Base-by-base conservation (phyloP, 2,888 invertebrate species). In the Polyommatus iphigenia region DNA sequence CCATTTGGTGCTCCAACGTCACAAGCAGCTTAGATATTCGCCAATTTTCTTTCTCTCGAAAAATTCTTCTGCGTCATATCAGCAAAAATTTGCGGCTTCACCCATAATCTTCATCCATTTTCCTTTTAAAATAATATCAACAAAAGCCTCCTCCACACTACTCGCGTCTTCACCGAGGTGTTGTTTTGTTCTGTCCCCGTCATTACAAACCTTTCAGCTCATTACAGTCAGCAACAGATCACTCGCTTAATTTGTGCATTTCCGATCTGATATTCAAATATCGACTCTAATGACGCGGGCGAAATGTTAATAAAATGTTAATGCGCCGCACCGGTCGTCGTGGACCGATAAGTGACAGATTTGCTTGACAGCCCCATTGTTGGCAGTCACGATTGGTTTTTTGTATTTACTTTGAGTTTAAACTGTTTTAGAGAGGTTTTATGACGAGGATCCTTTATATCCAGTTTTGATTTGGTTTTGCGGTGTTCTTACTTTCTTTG, bases 241-340 rank as follows among this genome's bases (percentile, higher is more conserved):
- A 93, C 91, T 88, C 90, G 92, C 91, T 93, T 93, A 94, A 94
- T 93, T 93, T 93, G 92, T 92, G 92, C 93, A 93, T 93, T 93
- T 94, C 93, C 93, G 93, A 93, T 93, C 91, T 87, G 93, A 94
- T 93, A 93, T 94, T 94, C 93, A 94, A 94, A 93, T 93, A 90
- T 89, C 87, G 89, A 90, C 93, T 89, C 90, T 94, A 94, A 94
- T 94, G 93, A 92, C 90, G 90, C 87, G 88, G 87, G 89, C 89
- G 90, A 92, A 93, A 93, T 93, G 93, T 92, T 93, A 92, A 93
- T 93, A 93, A 92, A 93, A 94, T 93, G 93, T 92, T 93, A 93
- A 93, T 93, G 90, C 87, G 81, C 88, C 90, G 90, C 89, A 92
- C 92, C 91, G 90, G 90, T 86, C 87, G 86, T 86, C 86, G 85